These are phyloP conservation scores for Silurus aristotelis DNA, from an alignment of 2,797 vertebrate genomes.

Conservation along the genomic window DNA sequence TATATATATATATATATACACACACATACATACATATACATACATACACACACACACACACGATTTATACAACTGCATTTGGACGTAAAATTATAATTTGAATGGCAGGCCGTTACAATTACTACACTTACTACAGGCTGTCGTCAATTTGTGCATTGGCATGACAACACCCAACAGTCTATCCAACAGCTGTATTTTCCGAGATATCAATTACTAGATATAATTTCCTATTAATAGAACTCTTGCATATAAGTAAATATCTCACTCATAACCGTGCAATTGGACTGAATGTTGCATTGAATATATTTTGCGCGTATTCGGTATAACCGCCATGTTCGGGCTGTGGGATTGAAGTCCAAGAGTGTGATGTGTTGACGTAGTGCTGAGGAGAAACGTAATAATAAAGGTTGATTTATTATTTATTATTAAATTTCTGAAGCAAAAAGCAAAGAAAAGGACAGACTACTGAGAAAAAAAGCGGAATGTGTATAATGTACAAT, in stretches of 20 bases:
- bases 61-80: no score
- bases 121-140: background rate
- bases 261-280: background rate
- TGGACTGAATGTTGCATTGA: background rate
- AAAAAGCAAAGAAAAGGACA: background rate
- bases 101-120: background rate
- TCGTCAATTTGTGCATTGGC: background rate
- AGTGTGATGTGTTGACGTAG: background rate
- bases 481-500: background rate
- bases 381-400: background rate
- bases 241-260: background rate
- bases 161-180: background rate
- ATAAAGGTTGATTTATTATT: background rate
- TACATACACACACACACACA: no score
- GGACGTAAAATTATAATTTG: background rate
- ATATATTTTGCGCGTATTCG: background rate
- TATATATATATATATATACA: no score
- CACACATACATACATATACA: no score
- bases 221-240: background rate
- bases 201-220: background rate
- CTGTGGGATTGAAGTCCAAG: no score
- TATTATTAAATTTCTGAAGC: background rate
- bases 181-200: background rate
- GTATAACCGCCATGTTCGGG: background rate
- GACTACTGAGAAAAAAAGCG: constrained; percentile 15